Conservation (phyloP, 1,140 invertebrate genomes). For the Caenorhabditis brenneri region DNA sequence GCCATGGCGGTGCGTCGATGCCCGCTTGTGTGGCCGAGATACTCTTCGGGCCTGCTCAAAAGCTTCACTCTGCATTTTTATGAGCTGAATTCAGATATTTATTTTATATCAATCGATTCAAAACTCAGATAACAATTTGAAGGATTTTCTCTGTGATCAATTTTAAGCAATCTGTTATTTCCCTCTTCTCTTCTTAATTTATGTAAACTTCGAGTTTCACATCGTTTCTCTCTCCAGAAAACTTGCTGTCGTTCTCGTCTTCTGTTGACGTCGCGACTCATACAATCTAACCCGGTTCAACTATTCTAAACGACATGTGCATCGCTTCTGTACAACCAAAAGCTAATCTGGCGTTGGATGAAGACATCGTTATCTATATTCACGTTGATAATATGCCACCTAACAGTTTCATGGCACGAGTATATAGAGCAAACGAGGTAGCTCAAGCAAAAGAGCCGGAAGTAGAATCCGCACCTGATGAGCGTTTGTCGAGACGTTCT, state of each 20-base stretch:
- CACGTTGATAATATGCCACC: no score
- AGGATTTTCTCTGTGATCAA: no score
- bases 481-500: no score
- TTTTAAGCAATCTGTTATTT: no score
- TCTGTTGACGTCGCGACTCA: background rate
- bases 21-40: conserved; percentile 33
- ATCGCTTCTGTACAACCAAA: background rate
- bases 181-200: no score
- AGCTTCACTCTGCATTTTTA: background rate
- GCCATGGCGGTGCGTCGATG: conserved; percentile 17
- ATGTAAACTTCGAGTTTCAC: no score
- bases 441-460: no score
- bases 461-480: no score
- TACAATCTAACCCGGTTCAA: background rate
- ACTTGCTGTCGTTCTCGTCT: background rate
- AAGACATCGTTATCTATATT: background rate
- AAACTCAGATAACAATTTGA: no score
- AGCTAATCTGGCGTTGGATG: background rate
- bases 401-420: no score
- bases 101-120: no score
- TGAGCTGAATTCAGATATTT: background rate
- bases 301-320: background rate
- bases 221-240: background rate
- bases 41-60: background rate
- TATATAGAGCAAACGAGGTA: no score